Conservation (phyloP, 2,113 vertebrate genomes). For the Malurus melanocephalus region DNA sequence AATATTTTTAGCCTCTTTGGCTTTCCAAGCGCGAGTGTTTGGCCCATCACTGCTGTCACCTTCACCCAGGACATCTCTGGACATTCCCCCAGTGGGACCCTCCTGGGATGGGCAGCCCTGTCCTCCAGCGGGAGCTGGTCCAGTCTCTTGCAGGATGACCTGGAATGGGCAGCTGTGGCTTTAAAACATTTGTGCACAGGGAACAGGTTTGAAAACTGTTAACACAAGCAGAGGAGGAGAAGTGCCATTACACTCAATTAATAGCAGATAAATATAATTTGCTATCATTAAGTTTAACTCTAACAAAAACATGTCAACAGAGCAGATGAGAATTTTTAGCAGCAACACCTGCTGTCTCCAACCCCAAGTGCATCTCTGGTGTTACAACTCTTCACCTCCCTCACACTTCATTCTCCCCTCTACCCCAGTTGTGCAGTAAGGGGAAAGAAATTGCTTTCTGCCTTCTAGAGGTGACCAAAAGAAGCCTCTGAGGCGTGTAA, state of each 20-base stretch:
- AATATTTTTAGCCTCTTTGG: neutral
- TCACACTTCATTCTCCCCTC: neutral
- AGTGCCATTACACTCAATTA: neutral
- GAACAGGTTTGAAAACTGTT: neutral
- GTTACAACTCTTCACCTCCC: neutral
- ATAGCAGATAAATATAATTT: neutral
- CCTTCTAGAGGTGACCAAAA: constrained; percentile 6
- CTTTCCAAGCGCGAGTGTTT: neutral
- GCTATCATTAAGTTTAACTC: neutral
- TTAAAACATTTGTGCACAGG: neutral
- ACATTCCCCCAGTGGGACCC: neutral
- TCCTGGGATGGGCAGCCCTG: accelerated
- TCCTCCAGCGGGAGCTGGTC: neutral
- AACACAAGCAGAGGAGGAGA: neutral
- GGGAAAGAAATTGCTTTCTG: neutral
- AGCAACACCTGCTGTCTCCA: neutral
- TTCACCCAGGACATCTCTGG: neutral
- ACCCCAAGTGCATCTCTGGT: neutral
- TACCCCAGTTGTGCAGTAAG: neutral
- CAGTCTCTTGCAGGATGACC: neutral
- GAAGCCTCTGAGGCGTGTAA: constrained; percentile 5
- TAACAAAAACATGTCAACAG: neutral
- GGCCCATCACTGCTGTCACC: neutral
- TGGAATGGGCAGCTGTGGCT: neutral
- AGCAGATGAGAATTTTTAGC: neutral